Evolutionary conservation across 2,797 vertebrate genomes (phyloP).

Genomic region (Hipposideros larvatus): DNA sequence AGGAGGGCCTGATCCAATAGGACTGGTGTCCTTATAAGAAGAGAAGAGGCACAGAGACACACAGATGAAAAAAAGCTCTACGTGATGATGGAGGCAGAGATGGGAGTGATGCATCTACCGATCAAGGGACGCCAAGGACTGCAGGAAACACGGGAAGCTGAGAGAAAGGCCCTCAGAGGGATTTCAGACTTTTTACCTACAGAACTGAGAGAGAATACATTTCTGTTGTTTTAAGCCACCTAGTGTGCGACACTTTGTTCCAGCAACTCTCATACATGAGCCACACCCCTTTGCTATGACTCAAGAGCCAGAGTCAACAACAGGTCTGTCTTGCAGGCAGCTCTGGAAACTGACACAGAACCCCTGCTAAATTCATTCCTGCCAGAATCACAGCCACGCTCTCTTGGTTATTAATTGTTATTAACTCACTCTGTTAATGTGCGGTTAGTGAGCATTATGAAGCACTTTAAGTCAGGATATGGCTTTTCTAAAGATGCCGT

Average conservation of each 20-base stretch:
- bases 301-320: not conserved
- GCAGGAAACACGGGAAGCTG: not conserved
- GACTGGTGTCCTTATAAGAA: not conserved
- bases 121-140: not conserved
- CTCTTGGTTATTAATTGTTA: not conserved
- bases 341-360: not conserved
- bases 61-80: not conserved
- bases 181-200: not conserved
- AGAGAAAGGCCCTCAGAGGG: not conserved
- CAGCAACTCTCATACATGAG: not conserved
- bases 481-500: not conserved
- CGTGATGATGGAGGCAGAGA: not conserved
- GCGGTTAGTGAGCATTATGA: not conserved
- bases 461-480: not conserved
- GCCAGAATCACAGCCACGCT: not conserved
- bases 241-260: not conserved
- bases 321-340: not conserved
- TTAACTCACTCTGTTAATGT: not conserved
- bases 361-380: not conserved
- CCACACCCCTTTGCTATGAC: not conserved
- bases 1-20: not conserved
- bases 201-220: not conserved
- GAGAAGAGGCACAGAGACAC: not conserved
- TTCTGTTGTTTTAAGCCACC: not conserved
- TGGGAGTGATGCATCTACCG: accelerated